These are phyloP conservation scores for Tenebrio molitor DNA, from an alignment of 1,140 invertebrate genomes.

Conservation along the genomic window DNA sequence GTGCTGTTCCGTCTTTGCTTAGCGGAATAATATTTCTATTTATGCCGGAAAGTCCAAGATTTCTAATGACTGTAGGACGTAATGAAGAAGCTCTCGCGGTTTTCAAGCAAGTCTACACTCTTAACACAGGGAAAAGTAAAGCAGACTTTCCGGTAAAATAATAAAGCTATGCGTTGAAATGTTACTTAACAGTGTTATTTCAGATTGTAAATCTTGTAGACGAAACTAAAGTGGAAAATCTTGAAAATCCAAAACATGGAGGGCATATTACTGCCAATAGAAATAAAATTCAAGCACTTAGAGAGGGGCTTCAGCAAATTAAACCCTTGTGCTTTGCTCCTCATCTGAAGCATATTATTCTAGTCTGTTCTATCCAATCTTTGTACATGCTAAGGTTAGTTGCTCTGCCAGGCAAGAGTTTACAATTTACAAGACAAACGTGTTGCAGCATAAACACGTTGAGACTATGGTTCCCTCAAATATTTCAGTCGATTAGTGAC, in stretches of 20 bases:
- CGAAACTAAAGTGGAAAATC: constrained; percentile 46
- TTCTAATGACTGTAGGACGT: constrained; percentile 78
- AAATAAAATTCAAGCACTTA: constrained; percentile 47
- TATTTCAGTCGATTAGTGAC: constrained; percentile 49
- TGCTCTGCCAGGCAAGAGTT: not conserved
- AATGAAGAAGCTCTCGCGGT: constrained; percentile 76
- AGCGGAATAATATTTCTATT: constrained; percentile 72
- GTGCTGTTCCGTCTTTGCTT: constrained; percentile 76
- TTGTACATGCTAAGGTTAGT: constrained; percentile 50
- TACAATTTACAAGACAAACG: too few species aligned
- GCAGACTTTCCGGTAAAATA: constrained; percentile 73
- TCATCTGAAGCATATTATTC: constrained; percentile 48
- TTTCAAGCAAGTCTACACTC: constrained; percentile 71
- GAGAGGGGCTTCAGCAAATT: constrained; percentile 54
- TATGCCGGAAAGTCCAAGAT: constrained; percentile 83
- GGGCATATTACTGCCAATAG: constrained; percentile 41
- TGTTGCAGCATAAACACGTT: constrained; percentile 30
- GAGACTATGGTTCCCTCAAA: constrained; percentile 46
- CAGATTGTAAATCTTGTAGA: constrained; percentile 53
- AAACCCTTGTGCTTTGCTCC: constrained; percentile 53
- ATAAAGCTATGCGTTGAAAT: not conserved
- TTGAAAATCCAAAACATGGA: not conserved
- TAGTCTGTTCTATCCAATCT: constrained; percentile 53
- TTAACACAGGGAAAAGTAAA: constrained; percentile 73
- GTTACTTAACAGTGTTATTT: constrained; percentile 19